Evolutionary conservation across 2,888 invertebrate species (phyloP).

Genomic region (Syrista parreyssii): DNA sequence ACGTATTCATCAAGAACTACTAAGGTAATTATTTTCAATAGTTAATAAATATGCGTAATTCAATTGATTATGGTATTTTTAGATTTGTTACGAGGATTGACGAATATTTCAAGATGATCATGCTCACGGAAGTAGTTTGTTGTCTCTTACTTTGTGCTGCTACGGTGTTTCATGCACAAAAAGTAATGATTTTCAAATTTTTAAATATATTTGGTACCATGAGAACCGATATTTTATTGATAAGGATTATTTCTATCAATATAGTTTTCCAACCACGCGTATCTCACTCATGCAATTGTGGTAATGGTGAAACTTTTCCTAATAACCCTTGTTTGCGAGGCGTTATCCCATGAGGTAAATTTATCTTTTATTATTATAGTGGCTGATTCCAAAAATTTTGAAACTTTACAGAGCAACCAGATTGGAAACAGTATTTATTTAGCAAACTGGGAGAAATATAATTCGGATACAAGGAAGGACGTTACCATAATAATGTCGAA

Average conservation of each 20-base stretch:
- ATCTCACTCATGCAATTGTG: slow-evolving; percentile 5
- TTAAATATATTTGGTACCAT: neutral
- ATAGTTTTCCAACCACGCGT: slow-evolving; percentile 12
- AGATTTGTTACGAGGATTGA: slow-evolving; percentile 14
- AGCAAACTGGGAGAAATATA: slow-evolving; percentile 4
- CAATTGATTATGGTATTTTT: neutral
- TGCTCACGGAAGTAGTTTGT: slow-evolving; percentile 11
- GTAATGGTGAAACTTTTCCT: slow-evolving; percentile 11
- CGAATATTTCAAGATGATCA: slow-evolving; percentile 6
- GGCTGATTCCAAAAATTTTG: neutral
- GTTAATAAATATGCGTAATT: neutral
- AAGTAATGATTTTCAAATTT: slow-evolving; percentile 7
- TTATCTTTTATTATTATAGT: neutral
- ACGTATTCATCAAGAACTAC: slow-evolving; percentile 9
- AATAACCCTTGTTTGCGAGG: slow-evolving; percentile 9
- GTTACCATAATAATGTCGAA: slow-evolving; percentile 9
- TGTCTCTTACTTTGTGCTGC: slow-evolving; percentile 14
- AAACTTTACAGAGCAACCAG: slow-evolving; percentile 11
- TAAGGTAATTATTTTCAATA: slow-evolving; percentile 8
- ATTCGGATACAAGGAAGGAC: neutral
- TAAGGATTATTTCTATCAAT: neutral
- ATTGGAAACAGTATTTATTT: slow-evolving; percentile 11
- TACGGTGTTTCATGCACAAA: slow-evolving; percentile 14
- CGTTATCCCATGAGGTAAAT: slow-evolving; percentile 15
- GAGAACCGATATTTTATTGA: neutral